Evolutionary conservation across 2,113 vertebrate genomes (phyloP).

Genomic region (Pangasianodon hypophthalmus): DNA sequence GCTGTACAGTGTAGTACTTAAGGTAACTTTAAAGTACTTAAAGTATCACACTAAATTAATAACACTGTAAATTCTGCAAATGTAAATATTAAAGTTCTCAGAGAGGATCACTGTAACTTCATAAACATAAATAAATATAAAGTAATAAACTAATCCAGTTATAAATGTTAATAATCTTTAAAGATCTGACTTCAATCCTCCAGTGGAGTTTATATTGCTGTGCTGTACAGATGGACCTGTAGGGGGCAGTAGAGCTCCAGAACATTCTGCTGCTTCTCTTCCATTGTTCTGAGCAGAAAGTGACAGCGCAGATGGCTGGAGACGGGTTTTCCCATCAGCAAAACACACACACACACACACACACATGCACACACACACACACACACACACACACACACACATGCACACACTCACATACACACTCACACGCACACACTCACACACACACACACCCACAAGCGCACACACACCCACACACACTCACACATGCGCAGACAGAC

Average conservation of each 20-base stretch:
- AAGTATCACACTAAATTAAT: not conserved
- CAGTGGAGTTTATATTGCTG: not conserved
- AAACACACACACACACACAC: not conserved
- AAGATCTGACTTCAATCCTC: not conserved
- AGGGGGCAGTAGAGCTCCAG: not conserved
- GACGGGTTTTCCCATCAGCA: not conserved
- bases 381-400: not conserved
- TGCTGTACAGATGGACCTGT: not conserved
- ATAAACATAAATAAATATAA: not conserved
- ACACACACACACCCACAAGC: not conserved
- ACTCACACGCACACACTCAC: not conserved
- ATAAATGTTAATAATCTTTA: not conserved
- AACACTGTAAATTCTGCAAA: not conserved
- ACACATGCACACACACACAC: not conserved
- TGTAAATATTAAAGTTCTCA: not conserved
- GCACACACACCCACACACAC: not conserved
- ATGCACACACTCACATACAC: not conserved
- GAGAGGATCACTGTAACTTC: not conserved
- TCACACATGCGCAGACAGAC: not conserved
- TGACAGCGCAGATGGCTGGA: conserved; percentile 2
- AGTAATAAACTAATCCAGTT: not conserved
- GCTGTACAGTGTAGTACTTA: not conserved
- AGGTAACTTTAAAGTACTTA: not conserved
- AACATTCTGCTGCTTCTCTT: not conserved
- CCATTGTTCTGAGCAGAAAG: not conserved